Conservation (phyloP, 2,797 vertebrate genomes). For the Tauraco hartlaubi region DNA sequence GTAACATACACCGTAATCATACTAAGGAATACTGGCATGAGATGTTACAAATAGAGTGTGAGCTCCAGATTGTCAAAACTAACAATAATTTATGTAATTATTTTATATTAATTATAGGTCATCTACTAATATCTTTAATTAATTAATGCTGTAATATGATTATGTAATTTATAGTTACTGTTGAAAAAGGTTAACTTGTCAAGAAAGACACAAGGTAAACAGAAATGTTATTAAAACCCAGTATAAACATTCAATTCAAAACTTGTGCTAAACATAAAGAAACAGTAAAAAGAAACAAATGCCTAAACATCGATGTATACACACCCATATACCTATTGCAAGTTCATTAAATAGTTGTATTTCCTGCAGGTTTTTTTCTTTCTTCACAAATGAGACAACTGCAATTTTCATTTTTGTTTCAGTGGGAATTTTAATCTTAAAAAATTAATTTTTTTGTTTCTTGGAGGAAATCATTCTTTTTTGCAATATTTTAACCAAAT, state of each 20-base stretch:
- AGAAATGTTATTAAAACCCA: conserved; percentile 63
- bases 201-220: conserved; percentile 63
- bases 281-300: conserved; percentile 28
- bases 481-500: not conserved
- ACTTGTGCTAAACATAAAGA: conserved; percentile 27
- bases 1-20: not conserved
- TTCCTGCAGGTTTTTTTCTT: not conserved
- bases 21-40: not conserved
- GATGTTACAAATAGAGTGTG: not conserved
- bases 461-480: not conserved
- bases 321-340: not conserved
- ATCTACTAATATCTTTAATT: conserved; percentile 76
- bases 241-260: conserved; percentile 45
- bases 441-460: not conserved
- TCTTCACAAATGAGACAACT: not conserved
- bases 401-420: not conserved
- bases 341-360: not conserved
- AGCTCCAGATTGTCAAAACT: conserved; percentile 40
- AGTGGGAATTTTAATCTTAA: not conserved
- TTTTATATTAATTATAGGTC: conserved; percentile 68
- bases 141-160: conserved; percentile 65
- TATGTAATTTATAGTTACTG: conserved; percentile 62
- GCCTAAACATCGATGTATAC: not conserved
- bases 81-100: conserved; percentile 70
- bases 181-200: conserved; percentile 63